Percentiles rank a stretch among this genome's conserved stretches.
These are phyloP conservation scores for Oryzias celebensis DNA, from an alignment of 2,113 vertebrate genomes.

Conservation along the genomic window DNA sequence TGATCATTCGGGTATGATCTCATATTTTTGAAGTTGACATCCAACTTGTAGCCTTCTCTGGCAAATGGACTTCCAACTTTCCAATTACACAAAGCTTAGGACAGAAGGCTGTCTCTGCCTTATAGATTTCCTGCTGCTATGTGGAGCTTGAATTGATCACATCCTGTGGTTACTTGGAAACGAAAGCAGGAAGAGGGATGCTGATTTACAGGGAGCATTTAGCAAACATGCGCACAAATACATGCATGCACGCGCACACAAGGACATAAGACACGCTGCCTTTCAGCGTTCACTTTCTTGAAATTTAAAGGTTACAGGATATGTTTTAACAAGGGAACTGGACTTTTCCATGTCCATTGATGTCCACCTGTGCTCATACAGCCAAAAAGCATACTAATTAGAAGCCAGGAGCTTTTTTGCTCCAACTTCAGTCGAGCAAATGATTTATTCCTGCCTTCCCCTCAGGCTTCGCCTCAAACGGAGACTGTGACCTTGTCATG, in stretches of 20 bases:
- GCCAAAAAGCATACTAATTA: slow-evolving; percentile 29
- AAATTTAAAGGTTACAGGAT: slow-evolving; percentile 23
- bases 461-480: slow-evolving; percentile 9
- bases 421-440: slow-evolving; percentile 8
- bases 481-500: slow-evolving; percentile 14
- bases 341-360: slow-evolving; percentile 11
- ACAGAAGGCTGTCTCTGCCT: slow-evolving; percentile 46
- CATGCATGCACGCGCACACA: slow-evolving; percentile 3
- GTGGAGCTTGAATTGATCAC: slow-evolving; percentile 53
- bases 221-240: slow-evolving; percentile 16
- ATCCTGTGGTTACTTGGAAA: slow-evolving; percentile 51
- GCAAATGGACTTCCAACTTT: slow-evolving; percentile 58
- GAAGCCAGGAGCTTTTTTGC: slow-evolving; percentile 6
- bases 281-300: slow-evolving; percentile 14
- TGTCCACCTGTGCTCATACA: slow-evolving; percentile 3
- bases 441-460: slow-evolving; percentile 17
- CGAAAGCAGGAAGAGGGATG: slow-evolving; percentile 23
- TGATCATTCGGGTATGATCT: slow-evolving; percentile 1
- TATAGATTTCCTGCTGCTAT: slow-evolving; percentile 62
- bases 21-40: slow-evolving; percentile 4
- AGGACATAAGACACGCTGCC: not conserved
- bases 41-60: slow-evolving; percentile 19
- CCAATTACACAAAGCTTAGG: slow-evolving; percentile 48
- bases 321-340: slow-evolving; percentile 6
- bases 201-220: slow-evolving; percentile 47